Base-by-base conservation (phyloP, 2,113 vertebrate species). In the Riparia riparia region DNA sequence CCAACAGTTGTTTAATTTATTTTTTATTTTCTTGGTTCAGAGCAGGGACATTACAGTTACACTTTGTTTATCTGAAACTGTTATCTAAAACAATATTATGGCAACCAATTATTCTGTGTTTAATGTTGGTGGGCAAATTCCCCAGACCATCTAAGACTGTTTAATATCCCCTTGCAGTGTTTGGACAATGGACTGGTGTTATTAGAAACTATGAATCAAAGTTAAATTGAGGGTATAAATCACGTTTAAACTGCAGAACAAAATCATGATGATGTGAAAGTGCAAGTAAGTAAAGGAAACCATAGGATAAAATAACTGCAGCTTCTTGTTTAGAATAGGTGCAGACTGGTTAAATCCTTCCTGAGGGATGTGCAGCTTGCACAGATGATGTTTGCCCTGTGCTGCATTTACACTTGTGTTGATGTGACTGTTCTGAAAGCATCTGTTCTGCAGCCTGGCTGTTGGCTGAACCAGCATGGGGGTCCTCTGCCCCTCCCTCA, bases 131-230 rank as follows among this genome's bases (percentile, higher is more conserved):
- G 68, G 76, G 41, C 41, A 86, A 90, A 93, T 96, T 94, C 82
- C 71, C 63, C 28, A 88, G 66, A 66, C 51, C 10, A 22, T 90
- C 82, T 93, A 63, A 88, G 80, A 42, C 82, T 82, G 47, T 87
- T 91, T 94, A 94, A 91, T 94, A 82, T 80, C 42, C 66, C 71
- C 56, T 89, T 92, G 31, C 65, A 73, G 51, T 86, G 71, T 93
- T 96, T 90, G 92, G 90, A 92, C 78, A 96, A 63, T 81, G 69
- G 82, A 70, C 74, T 90, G 60, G 77, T 66, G 49, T 93, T 96
- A 92, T 94, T 96, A 86, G 87, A 96, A 94, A 78, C 90, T 68
- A 86, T 95, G 71, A 83, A 88, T 96, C 92, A 86, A 95, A 96
- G 93, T 80, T 90, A 95, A 96, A 91, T 90, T 90, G 87, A 80